Conservation (phyloP, 2,888 invertebrate species). For the Geotrupes spiniger region DNA sequence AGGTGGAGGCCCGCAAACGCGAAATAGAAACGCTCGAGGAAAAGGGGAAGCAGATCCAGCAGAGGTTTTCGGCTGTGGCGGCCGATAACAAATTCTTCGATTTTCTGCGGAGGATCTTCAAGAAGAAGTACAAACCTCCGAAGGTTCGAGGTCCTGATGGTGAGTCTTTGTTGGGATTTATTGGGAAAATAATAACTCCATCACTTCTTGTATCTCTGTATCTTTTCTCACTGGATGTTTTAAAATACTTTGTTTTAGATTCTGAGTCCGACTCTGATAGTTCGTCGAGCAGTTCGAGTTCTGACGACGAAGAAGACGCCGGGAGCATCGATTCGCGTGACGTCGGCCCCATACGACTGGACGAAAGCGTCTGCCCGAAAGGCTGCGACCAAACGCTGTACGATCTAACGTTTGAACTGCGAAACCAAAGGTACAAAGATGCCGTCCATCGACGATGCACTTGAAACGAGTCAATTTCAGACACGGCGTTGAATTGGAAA, state of each 20-base stretch:
- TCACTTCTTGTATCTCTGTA: no score
- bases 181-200: no score
- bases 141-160: slow-evolving; percentile 58
- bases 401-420: slow-evolving; percentile 62
- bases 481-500: slow-evolving; percentile 57
- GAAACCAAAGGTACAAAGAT: slow-evolving; percentile 57
- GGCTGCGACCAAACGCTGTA: slow-evolving; percentile 69
- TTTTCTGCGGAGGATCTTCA: slow-evolving; percentile 77
- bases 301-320: slow-evolving; percentile 58
- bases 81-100: slow-evolving; percentile 74
- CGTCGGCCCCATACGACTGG: slow-evolving; percentile 63
- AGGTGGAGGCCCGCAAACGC: slow-evolving; percentile 53
- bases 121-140: slow-evolving; percentile 75
- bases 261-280: slow-evolving; percentile 34
- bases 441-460: background rate
- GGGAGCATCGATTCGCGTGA: slow-evolving; percentile 64
- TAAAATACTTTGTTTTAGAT: slow-evolving; percentile 30
- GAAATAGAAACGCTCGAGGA: slow-evolving; percentile 50
- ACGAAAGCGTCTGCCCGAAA: slow-evolving; percentile 69
- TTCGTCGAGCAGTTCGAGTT: slow-evolving; percentile 51
- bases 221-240: no score
- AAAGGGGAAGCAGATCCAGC: slow-evolving; percentile 52
- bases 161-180: slow-evolving; percentile 32
- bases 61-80: slow-evolving; percentile 58
- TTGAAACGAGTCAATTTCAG: slow-evolving; percentile 37